A percentile compares a stretch with the other conserved stretches of the same genome.
These are phyloP conservation scores for Xiphorhynchus elegans DNA, from an alignment of 2,113 vertebrate species.

Conservation along the genomic window DNA sequence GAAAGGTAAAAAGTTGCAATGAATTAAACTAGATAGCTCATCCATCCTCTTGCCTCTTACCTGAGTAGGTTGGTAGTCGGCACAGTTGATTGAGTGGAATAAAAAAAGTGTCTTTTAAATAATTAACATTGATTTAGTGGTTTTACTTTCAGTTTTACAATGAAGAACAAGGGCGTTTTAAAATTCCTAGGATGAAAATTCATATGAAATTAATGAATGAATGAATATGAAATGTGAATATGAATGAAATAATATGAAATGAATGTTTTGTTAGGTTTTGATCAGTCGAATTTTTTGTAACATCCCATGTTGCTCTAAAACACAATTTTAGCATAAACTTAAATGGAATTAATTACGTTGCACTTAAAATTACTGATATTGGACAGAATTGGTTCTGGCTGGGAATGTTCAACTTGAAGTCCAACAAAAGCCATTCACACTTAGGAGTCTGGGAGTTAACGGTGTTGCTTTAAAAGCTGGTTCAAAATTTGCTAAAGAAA, in stretches of 20 bases:
- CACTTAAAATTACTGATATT: rapidly evolving
- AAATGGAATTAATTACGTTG: background rate
- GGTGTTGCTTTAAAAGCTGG: background rate
- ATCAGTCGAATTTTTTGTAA: background rate
- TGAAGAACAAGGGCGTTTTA: background rate
- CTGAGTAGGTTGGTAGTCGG: background rate
- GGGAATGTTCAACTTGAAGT: background rate
- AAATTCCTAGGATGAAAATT: background rate
- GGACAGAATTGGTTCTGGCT: rapidly evolving
- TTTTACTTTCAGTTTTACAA: background rate
- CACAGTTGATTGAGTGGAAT: background rate
- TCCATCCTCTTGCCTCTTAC: background rate
- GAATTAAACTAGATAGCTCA: background rate
- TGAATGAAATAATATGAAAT: background rate
- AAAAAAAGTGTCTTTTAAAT: background rate
- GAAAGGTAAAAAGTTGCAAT: background rate
- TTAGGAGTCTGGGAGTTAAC: background rate
- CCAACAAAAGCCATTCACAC: background rate
- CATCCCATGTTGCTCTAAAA: background rate
- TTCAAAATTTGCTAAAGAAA: background rate
- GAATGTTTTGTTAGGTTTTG: background rate
- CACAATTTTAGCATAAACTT: background rate
- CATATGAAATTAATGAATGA: background rate
- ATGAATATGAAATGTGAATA: no score
- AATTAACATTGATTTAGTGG: background rate